Base-by-base conservation (phyloP, 2,113 vertebrate genomes). In the Grus americana region DNA sequence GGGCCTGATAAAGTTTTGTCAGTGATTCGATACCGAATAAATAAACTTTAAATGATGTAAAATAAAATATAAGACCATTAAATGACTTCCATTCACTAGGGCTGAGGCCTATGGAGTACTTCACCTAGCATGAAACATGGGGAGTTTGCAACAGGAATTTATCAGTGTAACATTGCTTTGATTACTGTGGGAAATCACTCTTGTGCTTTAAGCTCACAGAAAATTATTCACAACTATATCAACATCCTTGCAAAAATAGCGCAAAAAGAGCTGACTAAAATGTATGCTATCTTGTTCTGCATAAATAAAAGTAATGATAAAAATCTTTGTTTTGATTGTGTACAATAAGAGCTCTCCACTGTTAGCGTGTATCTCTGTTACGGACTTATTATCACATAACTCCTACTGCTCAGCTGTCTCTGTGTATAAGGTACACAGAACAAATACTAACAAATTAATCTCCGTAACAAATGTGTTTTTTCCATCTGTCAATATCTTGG, bases 341-440 rank as follows among this genome's bases (percentile, higher is more conserved):
- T 61, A 75, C 2, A 8, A 29, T 65, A 92, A 58, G n/a, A 94
- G 52, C 42, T 71, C 21, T 65, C 54, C 36, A 32, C 59, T 54
- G 24, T n/a, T 78, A 78, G 26, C 21, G 44, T 9, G 32, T 67
- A 74, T 68, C 66, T 70, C 75, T 93, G 42, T 91, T 46, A 70
- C 1, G 3, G 62, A 85, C 63, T 84, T 90, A 55, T 4, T 57
- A 88, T 40, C 42, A 40, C 71, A 47, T 70, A 76, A 93, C 93
- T 93, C 83, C 79, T 76, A 95, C 85, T 79, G 52, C 73, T 80
- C 88, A 96, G 90, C 88, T 96, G 78, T 88, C 44, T 79, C 61
- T 79, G 27, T 70, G 32, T 38, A 42, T 47, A 58, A 90, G 30
- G 63, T 65, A 79, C 19, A 70, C 13, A 49, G 46, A 91, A 87